phyloP scores from a whole-genome alignment of 2,113 vertebrate species.

The Pteropus alecto region DNA sequence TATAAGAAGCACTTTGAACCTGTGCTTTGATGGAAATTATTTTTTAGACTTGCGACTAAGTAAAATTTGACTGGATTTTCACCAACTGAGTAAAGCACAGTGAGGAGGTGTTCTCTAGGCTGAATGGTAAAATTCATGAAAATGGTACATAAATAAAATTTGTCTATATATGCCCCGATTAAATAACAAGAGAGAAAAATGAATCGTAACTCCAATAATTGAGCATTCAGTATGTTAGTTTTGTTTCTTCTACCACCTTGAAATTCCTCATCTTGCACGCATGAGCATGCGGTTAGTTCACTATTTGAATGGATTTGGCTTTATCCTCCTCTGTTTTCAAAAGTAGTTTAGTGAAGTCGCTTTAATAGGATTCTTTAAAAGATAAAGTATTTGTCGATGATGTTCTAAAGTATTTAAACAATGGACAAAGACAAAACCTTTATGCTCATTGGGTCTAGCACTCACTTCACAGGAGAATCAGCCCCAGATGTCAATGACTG shows the following conservation, averaged over 20 bases:
- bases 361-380: neutral
- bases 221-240: neutral
- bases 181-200: neutral
- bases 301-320: neutral
- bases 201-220: neutral
- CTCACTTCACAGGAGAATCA: neutral
- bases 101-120: neutral
- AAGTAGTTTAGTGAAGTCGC: neutral
- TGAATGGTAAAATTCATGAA: neutral
- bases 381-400: neutral
- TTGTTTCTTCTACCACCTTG: neutral
- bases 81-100: neutral
- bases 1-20: neutral
- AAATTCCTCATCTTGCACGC: neutral
- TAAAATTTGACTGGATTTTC: constrained; percentile 6
- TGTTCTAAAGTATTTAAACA: neutral
- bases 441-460: neutral
- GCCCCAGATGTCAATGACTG: neutral
- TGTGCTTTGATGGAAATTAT: neutral
- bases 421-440: neutral
- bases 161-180: neutral
- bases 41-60: neutral
- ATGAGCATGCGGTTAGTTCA: neutral
- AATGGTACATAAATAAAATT: neutral
- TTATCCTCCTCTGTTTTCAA: neutral